Conservation (phyloP, 2,113 vertebrate genomes). For the Phrynosoma platyrhinos region DNA sequence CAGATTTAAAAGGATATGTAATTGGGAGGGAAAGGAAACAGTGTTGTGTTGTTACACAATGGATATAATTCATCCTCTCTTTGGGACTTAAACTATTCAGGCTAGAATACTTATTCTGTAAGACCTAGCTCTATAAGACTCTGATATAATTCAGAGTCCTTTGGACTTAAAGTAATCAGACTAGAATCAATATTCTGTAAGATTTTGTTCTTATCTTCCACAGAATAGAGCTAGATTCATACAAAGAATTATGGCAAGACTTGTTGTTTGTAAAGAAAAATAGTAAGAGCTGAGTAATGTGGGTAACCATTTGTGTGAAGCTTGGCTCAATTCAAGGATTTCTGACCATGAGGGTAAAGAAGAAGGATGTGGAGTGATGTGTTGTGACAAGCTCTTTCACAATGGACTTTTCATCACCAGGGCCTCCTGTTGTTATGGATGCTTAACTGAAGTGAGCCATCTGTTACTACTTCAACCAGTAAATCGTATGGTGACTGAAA, state of each 20-base stretch:
- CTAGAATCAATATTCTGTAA: neutral
- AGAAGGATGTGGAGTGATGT: conserved; percentile 1
- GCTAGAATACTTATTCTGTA: neutral
- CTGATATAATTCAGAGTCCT: neutral
- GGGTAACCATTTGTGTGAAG: neutral
- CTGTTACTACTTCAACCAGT: neutral
- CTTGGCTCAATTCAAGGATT: neutral
- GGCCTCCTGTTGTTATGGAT: neutral
- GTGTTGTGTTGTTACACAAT: neutral
- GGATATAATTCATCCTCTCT: neutral
- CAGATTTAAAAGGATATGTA: too few relatives aligned
- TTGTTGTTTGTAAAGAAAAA: neutral
- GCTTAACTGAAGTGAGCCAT: neutral
- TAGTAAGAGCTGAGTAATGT: neutral
- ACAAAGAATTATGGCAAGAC: neutral
- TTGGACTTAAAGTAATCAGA: neutral
- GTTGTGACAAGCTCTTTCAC: conserved; percentile 18
- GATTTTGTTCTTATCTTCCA: neutral
- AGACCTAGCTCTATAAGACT: neutral
- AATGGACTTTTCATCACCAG: conserved; percentile 11
- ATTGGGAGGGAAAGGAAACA: neutral
- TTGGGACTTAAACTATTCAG: neutral
- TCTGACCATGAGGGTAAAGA: neutral
- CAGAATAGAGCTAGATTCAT: neutral
- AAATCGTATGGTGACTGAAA: neutral